These are phyloP conservation scores for Ormyrus pomaceus DNA, from an alignment of 2,888 invertebrate genomes.

Conservation along the genomic window DNA sequence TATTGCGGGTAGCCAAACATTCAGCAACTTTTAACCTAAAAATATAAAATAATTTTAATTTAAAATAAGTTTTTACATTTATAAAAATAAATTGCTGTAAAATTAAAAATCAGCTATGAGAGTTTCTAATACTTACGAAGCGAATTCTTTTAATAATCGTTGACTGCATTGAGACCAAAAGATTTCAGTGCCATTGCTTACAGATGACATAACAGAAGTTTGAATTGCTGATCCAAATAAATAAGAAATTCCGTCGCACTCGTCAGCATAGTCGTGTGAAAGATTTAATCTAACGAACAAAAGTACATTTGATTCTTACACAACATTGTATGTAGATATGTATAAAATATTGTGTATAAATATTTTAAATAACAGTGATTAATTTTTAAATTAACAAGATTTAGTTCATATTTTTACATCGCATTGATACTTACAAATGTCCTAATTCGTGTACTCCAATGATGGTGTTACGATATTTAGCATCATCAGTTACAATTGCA, in stretches of 20 bases:
- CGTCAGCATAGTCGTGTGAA: slow-evolving; percentile 18
- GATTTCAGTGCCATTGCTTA: slow-evolving; percentile 11
- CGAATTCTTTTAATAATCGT: slow-evolving; percentile 19
- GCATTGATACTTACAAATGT: slow-evolving; percentile 17
- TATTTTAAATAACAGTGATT: too few species aligned
- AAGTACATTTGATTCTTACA: too few species aligned
- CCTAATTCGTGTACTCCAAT: slow-evolving; percentile 20
- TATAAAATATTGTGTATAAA: too few species aligned
- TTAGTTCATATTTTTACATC: too few species aligned
- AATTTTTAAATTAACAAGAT: too few species aligned
- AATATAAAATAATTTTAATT: not conserved
- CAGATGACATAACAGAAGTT: slow-evolving; percentile 23
- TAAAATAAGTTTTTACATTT: too few species aligned
- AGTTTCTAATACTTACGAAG: slow-evolving; percentile 9
- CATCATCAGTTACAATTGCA: slow-evolving; percentile 19
- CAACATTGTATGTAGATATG: too few species aligned
- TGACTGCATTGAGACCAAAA: slow-evolving; percentile 25
- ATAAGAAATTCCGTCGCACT: slow-evolving; percentile 25
- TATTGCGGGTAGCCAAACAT: slow-evolving; percentile 4
- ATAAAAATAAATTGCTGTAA: too few species aligned
- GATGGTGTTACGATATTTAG: slow-evolving; percentile 8
- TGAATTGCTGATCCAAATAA: slow-evolving; percentile 10
- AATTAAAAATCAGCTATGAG: not conserved
- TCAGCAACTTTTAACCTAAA: slow-evolving; percentile 23
- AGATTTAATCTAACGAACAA: slow-evolving; percentile 3